Conservation (phyloP, 2,113 vertebrate species). For the Lycaon pictus region DNA sequence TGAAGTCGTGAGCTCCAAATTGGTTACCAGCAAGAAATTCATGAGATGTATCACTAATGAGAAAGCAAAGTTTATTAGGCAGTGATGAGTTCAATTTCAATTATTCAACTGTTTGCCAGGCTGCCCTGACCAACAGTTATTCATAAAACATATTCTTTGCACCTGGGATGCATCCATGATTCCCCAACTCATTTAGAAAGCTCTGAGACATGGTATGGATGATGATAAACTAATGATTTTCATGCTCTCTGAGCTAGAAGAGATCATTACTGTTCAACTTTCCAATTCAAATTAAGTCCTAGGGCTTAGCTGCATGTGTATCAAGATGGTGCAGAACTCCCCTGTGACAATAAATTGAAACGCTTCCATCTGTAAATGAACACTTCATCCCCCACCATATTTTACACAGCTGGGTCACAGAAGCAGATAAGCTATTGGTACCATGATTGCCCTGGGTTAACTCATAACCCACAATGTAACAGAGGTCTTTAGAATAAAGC, state of each 20-base stretch:
- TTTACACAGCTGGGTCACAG: conserved; percentile 20
- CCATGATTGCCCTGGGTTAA: background rate
- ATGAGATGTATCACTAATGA: background rate
- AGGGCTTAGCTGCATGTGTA: background rate
- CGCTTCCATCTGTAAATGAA: background rate
- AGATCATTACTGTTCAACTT: conserved; percentile 49
- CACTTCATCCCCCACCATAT: background rate
- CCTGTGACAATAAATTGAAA: background rate
- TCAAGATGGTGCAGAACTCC: background rate
- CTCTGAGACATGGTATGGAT: conserved; percentile 36
- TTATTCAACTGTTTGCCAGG: conserved; percentile 18
- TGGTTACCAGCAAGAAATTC: conserved; percentile 27
- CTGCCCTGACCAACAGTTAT: background rate
- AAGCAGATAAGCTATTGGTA: background rate
- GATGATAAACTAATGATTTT: conserved; percentile 11
- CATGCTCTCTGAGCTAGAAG: conserved; percentile 45
- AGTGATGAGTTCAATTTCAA: conserved; percentile 12
- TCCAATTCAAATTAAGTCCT: conserved; percentile 52
- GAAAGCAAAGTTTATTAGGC: background rate
- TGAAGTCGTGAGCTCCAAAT: background rate
- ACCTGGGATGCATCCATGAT: background rate
- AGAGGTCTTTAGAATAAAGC: background rate
- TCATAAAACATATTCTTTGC: background rate
- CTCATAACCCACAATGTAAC: background rate
- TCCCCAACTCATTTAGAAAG: conserved; percentile 26